Conservation (phyloP, 2,113 vertebrate species). For the Nycticorax nycticorax region DNA sequence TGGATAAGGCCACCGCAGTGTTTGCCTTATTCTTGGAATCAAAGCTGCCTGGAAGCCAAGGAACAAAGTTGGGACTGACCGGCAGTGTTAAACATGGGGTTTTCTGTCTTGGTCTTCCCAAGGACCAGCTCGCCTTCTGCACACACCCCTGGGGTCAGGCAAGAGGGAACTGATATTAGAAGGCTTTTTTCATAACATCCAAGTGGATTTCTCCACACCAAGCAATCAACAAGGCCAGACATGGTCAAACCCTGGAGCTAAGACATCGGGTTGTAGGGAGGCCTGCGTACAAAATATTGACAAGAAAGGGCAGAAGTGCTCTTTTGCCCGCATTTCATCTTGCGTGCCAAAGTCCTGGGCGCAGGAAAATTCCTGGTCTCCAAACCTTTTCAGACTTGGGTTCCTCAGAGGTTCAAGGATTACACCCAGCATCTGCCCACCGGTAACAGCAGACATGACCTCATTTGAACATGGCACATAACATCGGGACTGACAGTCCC, state of each 20-base stretch:
- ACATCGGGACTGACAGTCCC: rapidly evolving
- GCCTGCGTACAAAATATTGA: rapidly evolving
- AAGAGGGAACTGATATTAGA: background rate
- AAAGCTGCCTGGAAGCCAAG: background rate
- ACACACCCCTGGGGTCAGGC: background rate
- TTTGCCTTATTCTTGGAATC: background rate
- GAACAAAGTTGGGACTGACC: background rate
- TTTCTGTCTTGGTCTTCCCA: background rate
- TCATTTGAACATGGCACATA: rapidly evolving
- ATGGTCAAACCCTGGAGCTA: background rate
- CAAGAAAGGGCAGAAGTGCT: background rate
- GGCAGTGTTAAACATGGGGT: background rate
- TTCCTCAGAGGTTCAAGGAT: background rate
- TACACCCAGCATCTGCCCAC: background rate
- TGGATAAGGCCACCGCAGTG: background rate
- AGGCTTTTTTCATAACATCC: background rate
- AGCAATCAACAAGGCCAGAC: background rate
- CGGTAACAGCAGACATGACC: background rate
- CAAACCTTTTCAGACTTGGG: background rate
- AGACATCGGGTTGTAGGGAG: background rate
- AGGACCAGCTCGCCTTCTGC: background rate
- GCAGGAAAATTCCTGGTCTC: background rate
- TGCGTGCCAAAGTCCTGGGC: rapidly evolving
- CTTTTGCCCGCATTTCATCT: background rate
- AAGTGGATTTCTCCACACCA: background rate